Base-by-base conservation (phyloP, 2,888 invertebrate species). In the Chymomyza procnemis region DNA sequence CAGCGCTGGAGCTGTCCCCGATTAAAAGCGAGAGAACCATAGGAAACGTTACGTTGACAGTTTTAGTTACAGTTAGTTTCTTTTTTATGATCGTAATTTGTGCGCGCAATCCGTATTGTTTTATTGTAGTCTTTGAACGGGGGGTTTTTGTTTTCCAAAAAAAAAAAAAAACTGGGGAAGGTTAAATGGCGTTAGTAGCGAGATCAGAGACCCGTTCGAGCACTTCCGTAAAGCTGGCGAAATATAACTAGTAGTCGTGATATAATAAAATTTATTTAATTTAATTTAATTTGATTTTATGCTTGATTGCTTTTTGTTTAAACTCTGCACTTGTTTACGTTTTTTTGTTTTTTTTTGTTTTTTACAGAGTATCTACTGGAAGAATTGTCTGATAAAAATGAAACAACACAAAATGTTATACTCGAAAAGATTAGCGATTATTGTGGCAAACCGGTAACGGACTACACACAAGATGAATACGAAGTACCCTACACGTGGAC, bases 401-500 rank as follows among this genome's bases (percentile, higher is more conserved):
- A 58, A 6, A 81, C 75, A 54, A 74, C 79, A 22, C 88, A 90
- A 74, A 80, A 88, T 61, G 87, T 87, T 68, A 85, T 91, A 58
- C 78, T 91, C 6, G 85, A 89, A 46, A 94, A 93, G 82, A 92
- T 96, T 8, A 93, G 94, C 0, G 92, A 92, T 8, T 96, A 96
- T 88, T 96, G 96, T 85, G 95, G 94, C 30, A 95, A 95, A 80
- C 93, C 95, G 0, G 93, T 96, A 82, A 93, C 92, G 79, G 93
- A 93, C 85, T 93, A 94, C 83, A 93, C 93, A 1, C 92, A 93
- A 0, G 93, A 93, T 70, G 93, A 94, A 62, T 92, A 91, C 8
- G 93, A 94, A 46, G 91, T 92, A 6, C 93, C 93, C 0, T 92
- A 93, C 68, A 94, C 93, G 87, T 97, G 97, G 97, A 96, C 96